Conservation (phyloP, 2,888 invertebrate genomes). For the Hyles lineata region DNA sequence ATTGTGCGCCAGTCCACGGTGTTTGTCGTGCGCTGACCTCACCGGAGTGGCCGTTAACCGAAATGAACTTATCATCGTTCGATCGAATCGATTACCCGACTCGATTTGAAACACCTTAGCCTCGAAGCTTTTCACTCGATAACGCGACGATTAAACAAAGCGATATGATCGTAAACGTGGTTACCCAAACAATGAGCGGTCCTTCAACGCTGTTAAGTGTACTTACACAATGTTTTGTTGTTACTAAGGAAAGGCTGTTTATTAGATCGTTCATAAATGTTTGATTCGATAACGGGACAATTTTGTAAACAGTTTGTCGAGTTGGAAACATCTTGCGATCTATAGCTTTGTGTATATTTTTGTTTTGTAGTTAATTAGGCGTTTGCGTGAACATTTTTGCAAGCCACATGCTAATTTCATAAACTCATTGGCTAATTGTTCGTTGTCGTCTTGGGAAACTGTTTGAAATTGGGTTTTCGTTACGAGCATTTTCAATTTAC, state of each 20-base stretch:
- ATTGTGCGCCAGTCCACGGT: conserved; percentile 56
- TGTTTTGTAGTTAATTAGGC: conserved; percentile 38
- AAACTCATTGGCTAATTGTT: conserved; percentile 44
- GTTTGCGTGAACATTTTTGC: conserved; percentile 47
- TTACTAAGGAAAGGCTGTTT: conserved; percentile 44
- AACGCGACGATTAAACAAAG: conserved; percentile 40
- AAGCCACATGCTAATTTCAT: conserved; percentile 52
- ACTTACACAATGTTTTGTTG: conserved; percentile 58
- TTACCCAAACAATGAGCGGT: conserved; percentile 53
- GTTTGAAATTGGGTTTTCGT: conserved; percentile 22
- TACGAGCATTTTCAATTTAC: conserved; percentile 1
- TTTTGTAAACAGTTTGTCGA: conserved; percentile 32
- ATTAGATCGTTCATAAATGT: conserved; percentile 52
- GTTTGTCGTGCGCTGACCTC: conserved; percentile 71
- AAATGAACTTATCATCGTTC: conserved; percentile 53
- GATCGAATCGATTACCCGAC: conserved; percentile 54
- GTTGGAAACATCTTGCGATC: conserved; percentile 29
- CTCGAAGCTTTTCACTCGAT: conserved; percentile 32
- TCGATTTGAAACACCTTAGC: conserved; percentile 41
- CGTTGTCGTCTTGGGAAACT: conserved; percentile 42
- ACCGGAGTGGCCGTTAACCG: conserved; percentile 61
- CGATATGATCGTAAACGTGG: conserved; percentile 48
- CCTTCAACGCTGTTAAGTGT: conserved; percentile 53
- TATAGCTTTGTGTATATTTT: conserved; percentile 25
- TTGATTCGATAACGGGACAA: conserved; percentile 45